Evolutionary conservation across 2,888 invertebrate species (phyloP), one percentile per base, ranked within the genome.

Genomic region (Sesia bembeciformis): DNA sequence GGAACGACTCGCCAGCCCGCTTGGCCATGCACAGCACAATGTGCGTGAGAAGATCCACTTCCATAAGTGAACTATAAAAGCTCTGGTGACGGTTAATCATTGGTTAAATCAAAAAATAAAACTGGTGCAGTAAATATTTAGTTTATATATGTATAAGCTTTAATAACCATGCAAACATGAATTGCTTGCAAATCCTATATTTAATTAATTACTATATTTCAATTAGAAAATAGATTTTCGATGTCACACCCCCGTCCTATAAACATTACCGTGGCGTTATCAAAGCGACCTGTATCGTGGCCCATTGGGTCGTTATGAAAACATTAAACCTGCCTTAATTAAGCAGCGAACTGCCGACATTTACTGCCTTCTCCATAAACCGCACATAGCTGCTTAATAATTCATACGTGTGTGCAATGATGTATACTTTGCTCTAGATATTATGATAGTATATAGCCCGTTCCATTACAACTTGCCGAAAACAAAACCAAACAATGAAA

Each of bases 291-390:
- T 50, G 50, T 50, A 50, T 50, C 50, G 3, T 39, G 38, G 39
- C 38, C 38, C 50, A 50, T 50, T 39, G 7, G 39, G 38, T 39
- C 51, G 56, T 61, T 59, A 63, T 57, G 59, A 58, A 58, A 58
- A 49, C 58, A 59, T 61, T 63, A 59, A 56, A 58, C 55, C 56
- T 41, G 40, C 54, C 56, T 62, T 63, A 61, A 64, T 64, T 61
- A 64, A 61, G 55, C 54, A 51, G 49, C 55, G 57, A 57, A 60
- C 58, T 56, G 54, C 51, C 53, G 40, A 52, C 53, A 51, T 53
- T 57, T 52, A 58, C 57, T 51, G 54, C 55, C 39, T 8, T 39
- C 53, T 40, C 42, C 57, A 56, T 61, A 60, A 60, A 60, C 55
- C 53, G 42, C 39, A 52, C 51, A 56, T 8, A 40, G 38, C 39